Percentiles rank a stretch among this genome's conserved stretches.
Evolutionary conservation across 2,797 vertebrate species (phyloP).

Genomic region (Cygnus olor): DNA sequence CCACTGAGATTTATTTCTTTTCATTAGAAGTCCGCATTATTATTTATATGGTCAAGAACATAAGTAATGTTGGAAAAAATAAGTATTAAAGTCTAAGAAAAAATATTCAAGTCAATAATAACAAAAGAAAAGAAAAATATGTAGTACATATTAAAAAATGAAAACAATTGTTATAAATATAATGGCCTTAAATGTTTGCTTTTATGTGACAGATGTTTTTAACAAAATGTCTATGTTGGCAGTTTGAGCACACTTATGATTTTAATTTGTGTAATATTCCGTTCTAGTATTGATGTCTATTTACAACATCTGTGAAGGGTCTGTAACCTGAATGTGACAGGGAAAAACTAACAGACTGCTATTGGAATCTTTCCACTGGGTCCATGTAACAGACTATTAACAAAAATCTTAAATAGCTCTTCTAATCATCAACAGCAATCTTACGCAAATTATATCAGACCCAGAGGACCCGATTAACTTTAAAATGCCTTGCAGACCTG

Average conservation of each 20-base stretch:
- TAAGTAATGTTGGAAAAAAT: slow-evolving; percentile 39
- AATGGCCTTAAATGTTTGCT: slow-evolving; percentile 73
- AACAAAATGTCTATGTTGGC: slow-evolving; percentile 75
- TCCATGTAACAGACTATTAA: slow-evolving; percentile 75
- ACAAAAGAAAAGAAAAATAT: slow-evolving; percentile 66
- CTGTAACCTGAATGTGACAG: slow-evolving; percentile 78
- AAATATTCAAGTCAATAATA: slow-evolving; percentile 61
- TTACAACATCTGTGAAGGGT: slow-evolving; percentile 76
- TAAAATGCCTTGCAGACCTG: slow-evolving; percentile 72
- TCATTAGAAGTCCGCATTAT: slow-evolving; percentile 22
- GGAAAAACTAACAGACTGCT: slow-evolving; percentile 74
- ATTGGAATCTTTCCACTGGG: slow-evolving; percentile 75
- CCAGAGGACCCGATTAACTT: slow-evolving; percentile 75
- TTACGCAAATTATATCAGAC: slow-evolving; percentile 77
- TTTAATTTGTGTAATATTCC: slow-evolving; percentile 77
- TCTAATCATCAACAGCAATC: slow-evolving; percentile 78
- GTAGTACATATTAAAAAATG: slow-evolving; percentile 70
- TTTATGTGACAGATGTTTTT: slow-evolving; percentile 80
- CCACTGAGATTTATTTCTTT: slow-evolving; percentile 42
- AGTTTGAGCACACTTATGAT: slow-evolving; percentile 74
- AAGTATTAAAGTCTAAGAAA: slow-evolving; percentile 51
- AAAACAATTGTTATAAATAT: slow-evolving; percentile 72
- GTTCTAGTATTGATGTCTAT: slow-evolving; percentile 75
- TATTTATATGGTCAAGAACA: slow-evolving; percentile 36
- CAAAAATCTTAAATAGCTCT: slow-evolving; percentile 79